These are phyloP conservation scores for Rotaria macrura DNA, from an alignment of 2,888 invertebrate species.

Conservation along the genomic window DNA sequence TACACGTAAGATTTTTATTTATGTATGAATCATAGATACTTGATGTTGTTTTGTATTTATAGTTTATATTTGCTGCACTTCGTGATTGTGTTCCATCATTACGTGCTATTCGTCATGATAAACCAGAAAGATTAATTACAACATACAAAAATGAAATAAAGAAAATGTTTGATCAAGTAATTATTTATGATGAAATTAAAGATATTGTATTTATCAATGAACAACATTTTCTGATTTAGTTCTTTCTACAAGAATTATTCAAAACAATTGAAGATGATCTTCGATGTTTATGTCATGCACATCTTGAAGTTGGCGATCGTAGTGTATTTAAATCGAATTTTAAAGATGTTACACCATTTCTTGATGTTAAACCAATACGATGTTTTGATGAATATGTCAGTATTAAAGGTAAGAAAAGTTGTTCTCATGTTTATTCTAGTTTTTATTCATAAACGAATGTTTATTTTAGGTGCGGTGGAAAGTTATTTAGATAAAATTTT, in stretches of 20 bases:
- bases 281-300: constrained; percentile 78
- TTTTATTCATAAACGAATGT: not conserved
- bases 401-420: constrained; percentile 54
- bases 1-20: constrained; percentile 52
- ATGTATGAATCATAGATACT: not conserved
- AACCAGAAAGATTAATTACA: constrained; percentile 41
- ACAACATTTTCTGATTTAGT: constrained; percentile 37
- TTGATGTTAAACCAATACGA: constrained; percentile 55
- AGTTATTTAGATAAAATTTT: constrained; percentile 84
- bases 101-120: constrained; percentile 42
- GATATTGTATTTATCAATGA: not conserved
- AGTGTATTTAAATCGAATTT: constrained; percentile 58
- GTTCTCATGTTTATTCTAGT: not conserved
- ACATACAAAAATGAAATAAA: constrained; percentile 39
- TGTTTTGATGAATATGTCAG: constrained; percentile 57
- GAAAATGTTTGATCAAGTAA: constrained; percentile 17
- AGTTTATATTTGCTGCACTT: constrained; percentile 54
- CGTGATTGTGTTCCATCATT: constrained; percentile 51
- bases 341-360: constrained; percentile 52
- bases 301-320: constrained; percentile 60
- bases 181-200: no score
- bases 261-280: constrained; percentile 81
- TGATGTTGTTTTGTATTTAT: constrained; percentile 37
- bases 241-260: constrained; percentile 59
- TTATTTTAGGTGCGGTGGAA: constrained; percentile 58